Base-by-base conservation (phyloP, 2,888 invertebrate genomes). In the Biston stratarius region DNA sequence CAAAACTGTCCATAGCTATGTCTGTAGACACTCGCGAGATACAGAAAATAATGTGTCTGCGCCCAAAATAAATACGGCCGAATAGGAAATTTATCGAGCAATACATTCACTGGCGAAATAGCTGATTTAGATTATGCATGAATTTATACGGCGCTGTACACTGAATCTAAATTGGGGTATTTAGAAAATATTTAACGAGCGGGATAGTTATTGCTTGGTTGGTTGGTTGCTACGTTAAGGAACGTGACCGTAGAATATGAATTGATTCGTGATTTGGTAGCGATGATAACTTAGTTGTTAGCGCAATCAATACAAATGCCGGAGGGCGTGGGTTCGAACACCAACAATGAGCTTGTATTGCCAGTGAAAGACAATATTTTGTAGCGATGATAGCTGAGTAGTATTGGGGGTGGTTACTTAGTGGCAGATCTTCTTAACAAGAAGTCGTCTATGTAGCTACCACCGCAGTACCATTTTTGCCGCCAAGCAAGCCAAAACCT, bases 61-160 rank as follows among this genome's bases (percentile, higher is more conserved):
- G 49, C 59, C 65, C 65, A 42, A 69, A 69, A 71, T 73, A 73
- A 71, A 71, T 72, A 69, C 67, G 65, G 68, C 49, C 67, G 55
- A 70, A 67, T 69, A 60, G 67, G 49, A 70, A 74, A 75, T 75
- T 72, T 75, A 75, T 73, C 59, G 73, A 24, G 64, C 64, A 64
- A 59, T 72, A 68, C 53, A 73, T 72, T 73, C 53, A 62, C 58
- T 51, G 57, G 59, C 65, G 70, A 68, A 73, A 73, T 72, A 71
- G 74, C 72, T 72, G 72, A 72, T 70, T 73, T 73, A 75, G 69
- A 72, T 70, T 74, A 72, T 74, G 69, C 72, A 72, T 71, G 70
- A 72, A 64, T 72, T 67, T 69, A 71, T 67, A 59, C 69, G 64
- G 47, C 48, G 58, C 53, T 69, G 61, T 58, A 55, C 59, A 60